Conservation (phyloP, 2,113 vertebrate genomes). For the Coturnix japonica region DNA sequence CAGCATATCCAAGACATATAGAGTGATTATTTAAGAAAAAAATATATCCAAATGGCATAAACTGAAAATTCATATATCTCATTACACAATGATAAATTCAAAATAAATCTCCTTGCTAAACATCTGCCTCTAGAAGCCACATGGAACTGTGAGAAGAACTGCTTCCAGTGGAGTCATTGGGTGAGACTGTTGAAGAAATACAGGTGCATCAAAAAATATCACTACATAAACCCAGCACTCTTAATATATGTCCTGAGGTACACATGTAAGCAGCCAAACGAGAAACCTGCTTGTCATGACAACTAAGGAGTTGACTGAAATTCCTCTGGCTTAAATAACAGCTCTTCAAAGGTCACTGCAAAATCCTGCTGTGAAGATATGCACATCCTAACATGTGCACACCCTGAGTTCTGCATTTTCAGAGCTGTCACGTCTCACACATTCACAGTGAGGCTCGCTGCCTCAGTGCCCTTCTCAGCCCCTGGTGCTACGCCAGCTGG, state of each 20-base stretch:
- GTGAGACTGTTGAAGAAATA: background rate
- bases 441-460: background rate
- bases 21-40: background rate
- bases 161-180: background rate
- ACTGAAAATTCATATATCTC: background rate
- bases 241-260: background rate
- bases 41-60: background rate
- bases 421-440: background rate
- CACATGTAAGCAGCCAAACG: background rate
- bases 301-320: background rate
- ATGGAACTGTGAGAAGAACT: background rate
- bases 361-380: background rate
- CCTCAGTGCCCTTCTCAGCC: background rate
- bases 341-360: background rate
- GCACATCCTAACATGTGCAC: rapidly evolving
- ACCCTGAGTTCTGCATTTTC: background rate
- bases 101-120: background rate
- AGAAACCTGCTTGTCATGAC: background rate
- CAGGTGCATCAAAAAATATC: background rate
- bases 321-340: background rate
- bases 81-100: background rate
- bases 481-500: rapidly evolving
- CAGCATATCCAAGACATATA: background rate
- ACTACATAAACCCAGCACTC: background rate
- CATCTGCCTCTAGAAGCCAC: background rate